Conservation (phyloP, 2,888 invertebrate genomes). For the Archips xylosteana region DNA sequence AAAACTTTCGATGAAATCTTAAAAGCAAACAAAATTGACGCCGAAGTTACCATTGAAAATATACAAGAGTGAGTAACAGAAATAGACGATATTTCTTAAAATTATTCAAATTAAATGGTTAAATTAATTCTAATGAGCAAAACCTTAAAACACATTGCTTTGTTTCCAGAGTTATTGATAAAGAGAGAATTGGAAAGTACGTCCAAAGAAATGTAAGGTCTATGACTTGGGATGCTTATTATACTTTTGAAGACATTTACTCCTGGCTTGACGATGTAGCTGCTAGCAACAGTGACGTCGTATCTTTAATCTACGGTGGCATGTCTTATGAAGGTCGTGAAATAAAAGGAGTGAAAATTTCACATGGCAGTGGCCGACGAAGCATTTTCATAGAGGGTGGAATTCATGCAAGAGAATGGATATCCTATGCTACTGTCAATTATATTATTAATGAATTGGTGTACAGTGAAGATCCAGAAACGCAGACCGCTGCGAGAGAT, state of each 20-base stretch:
- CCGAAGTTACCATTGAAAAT: constrained; percentile 58
- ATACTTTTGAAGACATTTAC: constrained; percentile 41
- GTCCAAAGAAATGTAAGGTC: constrained; percentile 29
- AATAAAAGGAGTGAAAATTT: constrained; percentile 65
- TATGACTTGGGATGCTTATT: constrained; percentile 43
- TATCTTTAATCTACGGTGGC: constrained; percentile 32
- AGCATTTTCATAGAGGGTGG: constrained; percentile 54
- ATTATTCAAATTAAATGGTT: background rate
- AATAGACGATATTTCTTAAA: background rate
- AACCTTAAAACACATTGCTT: background rate
- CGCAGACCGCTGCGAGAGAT: constrained; percentile 68
- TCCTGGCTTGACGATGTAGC: constrained; percentile 38
- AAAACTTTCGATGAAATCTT: constrained; percentile 54
- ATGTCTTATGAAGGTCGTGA: constrained; percentile 40
- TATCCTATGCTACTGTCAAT: constrained; percentile 82
- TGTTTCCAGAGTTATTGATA: constrained; percentile 42
- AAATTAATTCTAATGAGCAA: no score
- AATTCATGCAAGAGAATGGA: constrained; percentile 90
- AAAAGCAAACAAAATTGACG: constrained; percentile 46
- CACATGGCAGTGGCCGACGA: constrained; percentile 41
- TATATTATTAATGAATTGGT: constrained; percentile 82
- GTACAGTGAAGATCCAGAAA: constrained; percentile 67
- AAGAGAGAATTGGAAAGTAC: constrained; percentile 41
- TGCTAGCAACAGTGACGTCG: constrained; percentile 31
- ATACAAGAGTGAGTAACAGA: constrained; percentile 33